Percentiles rank a stretch among this genome's conserved stretches.
Evolutionary conservation across 2,797 vertebrate genomes (phyloP).

Genomic region (Sciurus carolinensis): DNA sequence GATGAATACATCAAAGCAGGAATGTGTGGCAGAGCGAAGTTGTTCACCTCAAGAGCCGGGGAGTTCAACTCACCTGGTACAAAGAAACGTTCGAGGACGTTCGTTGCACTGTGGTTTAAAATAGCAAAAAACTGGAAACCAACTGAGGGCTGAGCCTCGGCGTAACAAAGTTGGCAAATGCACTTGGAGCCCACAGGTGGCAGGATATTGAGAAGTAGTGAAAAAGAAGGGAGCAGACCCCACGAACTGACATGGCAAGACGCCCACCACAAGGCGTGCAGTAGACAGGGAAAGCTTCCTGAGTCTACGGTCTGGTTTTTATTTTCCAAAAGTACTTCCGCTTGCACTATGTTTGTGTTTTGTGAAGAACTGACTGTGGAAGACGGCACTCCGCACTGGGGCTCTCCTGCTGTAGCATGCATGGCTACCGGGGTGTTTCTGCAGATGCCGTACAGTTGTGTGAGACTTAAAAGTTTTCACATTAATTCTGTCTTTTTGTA

Average conservation of each 20-base stretch:
- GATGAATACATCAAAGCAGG: background rate
- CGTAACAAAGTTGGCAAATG: background rate
- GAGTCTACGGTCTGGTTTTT: background rate
- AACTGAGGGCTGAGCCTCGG: background rate
- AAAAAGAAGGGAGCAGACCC: background rate
- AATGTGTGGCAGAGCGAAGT: background rate
- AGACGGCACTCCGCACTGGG: background rate
- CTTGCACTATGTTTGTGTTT: background rate
- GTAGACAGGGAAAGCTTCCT: background rate
- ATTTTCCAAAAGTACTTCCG: background rate
- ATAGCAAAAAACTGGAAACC: background rate
- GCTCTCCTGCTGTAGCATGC: background rate
- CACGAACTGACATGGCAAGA: background rate
- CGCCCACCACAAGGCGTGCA: background rate
- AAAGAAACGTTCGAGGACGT: background rate
- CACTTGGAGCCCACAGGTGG: background rate
- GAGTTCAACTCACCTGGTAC: background rate
- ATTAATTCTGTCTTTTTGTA: background rate
- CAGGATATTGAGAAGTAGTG: background rate
- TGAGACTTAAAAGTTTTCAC: background rate
- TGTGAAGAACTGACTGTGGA: background rate
- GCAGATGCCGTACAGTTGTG: slow-evolving; percentile 16
- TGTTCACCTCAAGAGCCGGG: background rate
- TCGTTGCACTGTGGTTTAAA: background rate
- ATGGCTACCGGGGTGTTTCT: background rate